Evolutionary conservation across 2,888 invertebrate species (phyloP), one percentile per base, ranked within the genome.

Genomic region (Tetheella fluctuosa): DNA sequence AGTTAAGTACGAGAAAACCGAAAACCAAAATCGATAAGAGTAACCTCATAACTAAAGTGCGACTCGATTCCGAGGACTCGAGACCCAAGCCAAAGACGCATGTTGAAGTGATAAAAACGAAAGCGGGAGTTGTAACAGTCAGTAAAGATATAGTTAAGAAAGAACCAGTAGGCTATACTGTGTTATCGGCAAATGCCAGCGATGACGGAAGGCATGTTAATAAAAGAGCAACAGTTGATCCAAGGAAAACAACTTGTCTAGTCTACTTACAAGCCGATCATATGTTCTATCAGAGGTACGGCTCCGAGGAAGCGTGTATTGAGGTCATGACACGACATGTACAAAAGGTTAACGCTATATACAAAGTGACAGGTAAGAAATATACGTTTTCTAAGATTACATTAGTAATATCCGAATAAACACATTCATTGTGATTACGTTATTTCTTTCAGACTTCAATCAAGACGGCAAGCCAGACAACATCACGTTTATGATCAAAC

Each of bases 231-330:
- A 95, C 95, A 1, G 94, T 97, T 53, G 97, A 97, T 87, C 97
- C 97, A 28, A 95, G 96, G 74, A 98, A 98, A 87, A 98, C 97
- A 48, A 98, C 98, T 0, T 99, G 99, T 82, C 97, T 98, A 95
- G 94, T 99, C 61, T 99, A 98, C 86, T 94, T 99, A 77, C 98
- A 99, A 89, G 99, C 99, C 4, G 98, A 98, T 91, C 99, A 99
- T 89, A 96, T 98, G 89, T 98, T 99, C 89, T 99, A 97, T 91
- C 96, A 98, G 82, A 96, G 98, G 89, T 98, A 99, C 90, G 98
- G 97, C 60, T 96, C 97, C 3, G 98, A 98, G 79, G 98, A 98
- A 84, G 97, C 98, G 1, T 98, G 98, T 84, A 98, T 98, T 71
- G 98, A 98, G 88, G 97, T 98, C 63, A 98, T 99, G 95, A 98